Base-by-base conservation (phyloP, 2,113 vertebrate genomes). In the Choloepus hoffmanni region DNA sequence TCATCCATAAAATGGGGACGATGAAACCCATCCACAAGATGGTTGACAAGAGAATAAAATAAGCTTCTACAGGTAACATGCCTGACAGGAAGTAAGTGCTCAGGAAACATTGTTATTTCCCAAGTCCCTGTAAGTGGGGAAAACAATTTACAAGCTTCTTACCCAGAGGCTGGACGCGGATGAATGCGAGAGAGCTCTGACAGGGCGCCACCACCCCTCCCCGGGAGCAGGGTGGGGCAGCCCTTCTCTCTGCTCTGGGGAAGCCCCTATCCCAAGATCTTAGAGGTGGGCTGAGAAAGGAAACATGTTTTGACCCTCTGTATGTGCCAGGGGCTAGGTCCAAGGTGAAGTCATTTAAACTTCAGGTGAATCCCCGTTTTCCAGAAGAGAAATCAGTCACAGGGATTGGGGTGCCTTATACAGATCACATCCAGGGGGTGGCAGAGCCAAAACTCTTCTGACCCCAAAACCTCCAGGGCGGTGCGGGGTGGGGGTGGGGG, bases 1-100 rank as follows among this genome's bases (percentile, higher is more conserved):
- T 81, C 88, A 90, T 55, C 89, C 45, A 14, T 50, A 62, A 95
- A 86, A 83, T 86, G 55, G 95, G 68, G 70, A 85, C 73, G 53
- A 48, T 53, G 30, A 21, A n/a, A 33, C 55, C 55, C 88, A 90
- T 60, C 88, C 50, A 16, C 43, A 67, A 95, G 83, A 63, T 48
- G 28, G 60, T 50, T 85, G 90, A 89, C 72, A 16, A 19, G 45
- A 92, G 11, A 33, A 86, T 76, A 81, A 89, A 95, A 26, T 3
- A 82, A 85, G 86, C 30, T 30, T 43, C 36, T 77, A 13, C 16
- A 13, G 36, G 45, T 62, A 48, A 70, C 19, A 13, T 0, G 0
- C 16, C 36, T 30, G 70, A 33, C 10, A 48, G 33, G 53, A 78
- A 76, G 18, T 14, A 24, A 55, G 15, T 36, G 15, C 30, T 28